Base-by-base conservation (phyloP, 2,888 invertebrate species). In the Diaprepes abbreviatus region DNA sequence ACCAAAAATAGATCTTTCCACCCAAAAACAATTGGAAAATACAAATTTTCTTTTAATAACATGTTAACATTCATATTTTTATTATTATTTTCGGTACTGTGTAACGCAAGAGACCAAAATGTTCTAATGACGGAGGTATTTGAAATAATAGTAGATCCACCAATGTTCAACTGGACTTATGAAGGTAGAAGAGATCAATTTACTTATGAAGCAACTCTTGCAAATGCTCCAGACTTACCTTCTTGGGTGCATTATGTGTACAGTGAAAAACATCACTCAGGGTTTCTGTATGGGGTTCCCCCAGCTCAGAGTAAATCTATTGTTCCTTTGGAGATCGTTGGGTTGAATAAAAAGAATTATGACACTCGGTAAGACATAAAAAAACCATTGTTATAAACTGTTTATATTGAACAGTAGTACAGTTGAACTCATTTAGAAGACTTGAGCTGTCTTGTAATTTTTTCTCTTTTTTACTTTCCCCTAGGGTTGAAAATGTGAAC, bases 171-270 rank as follows among this genome's bases (percentile, higher is more conserved):
- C 81, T 94, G 93, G 93, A 93, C 90, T 7, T 88, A 88, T 77
- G 89, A 90, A 86, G 90, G 91, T 12, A 84, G 83, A 73, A 69
- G 74, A 90, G 73, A 43, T 9, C 43, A 50, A 28, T 91, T 89
- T 79, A 87, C 89, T 1, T 95, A 93, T 83, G 90, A 92, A 73
- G 90, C 93, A 0, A 91, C 94, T 0, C 81, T 95, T 66, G 82
- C 89, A 57, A 90, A 91, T 73, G 90, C 92, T 73, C 95, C 96
- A 0, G 95, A 96, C 83, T 85, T 96, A 40, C 96, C 96, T 0
- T 86, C 90, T 2, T 96, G 96, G 96, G 89, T 96, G 73, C 89
- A 92, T 60, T 95, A 94, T 80, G 90, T 92, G 70, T 94, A 93
- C 81, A 94, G 94, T 76, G 87, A 89, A n/a, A 86, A 89, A 70